phyloP scores from a whole-genome alignment of 2,113 vertebrate species.

The Labeo catla region DNA sequence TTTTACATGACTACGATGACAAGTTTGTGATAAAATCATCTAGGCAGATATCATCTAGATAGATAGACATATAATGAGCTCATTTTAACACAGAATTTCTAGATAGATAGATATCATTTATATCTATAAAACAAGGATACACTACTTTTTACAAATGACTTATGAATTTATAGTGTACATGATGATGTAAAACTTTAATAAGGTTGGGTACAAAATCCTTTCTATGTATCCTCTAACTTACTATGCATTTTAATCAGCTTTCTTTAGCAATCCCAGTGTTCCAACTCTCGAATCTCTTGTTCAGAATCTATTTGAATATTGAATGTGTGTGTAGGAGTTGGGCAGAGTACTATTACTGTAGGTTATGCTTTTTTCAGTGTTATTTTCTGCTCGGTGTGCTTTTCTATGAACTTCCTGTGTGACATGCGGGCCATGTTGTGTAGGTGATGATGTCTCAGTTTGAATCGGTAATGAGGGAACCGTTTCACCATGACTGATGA shows the following conservation, averaged over 20 bases:
- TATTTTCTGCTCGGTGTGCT: slow-evolving; percentile 36
- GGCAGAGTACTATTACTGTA: slow-evolving; percentile 51
- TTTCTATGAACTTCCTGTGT: slow-evolving; percentile 24
- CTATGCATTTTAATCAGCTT: neutral
- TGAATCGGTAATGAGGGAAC: slow-evolving; percentile 21
- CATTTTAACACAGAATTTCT: no score
- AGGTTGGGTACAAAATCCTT: neutral
- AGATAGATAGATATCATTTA: no score
- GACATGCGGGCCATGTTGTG: slow-evolving; percentile 23
- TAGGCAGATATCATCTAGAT: no score
- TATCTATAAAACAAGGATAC: no score
- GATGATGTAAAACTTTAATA: neutral
- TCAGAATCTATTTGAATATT: slow-evolving; percentile 31
- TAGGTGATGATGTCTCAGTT: slow-evolving; percentile 24
- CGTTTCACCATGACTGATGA: slow-evolving; percentile 19
- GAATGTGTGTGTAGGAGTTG: slow-evolving; percentile 8
- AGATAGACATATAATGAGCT: no score
- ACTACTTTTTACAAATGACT: no score
- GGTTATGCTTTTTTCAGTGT: slow-evolving; percentile 16
- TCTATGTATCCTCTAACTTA: neutral
- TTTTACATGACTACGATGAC: no score
- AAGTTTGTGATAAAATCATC: no score
- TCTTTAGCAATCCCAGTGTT: neutral
- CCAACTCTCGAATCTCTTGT: slow-evolving; percentile 22
- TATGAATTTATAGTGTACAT: neutral